Conservation (phyloP, 2,113 vertebrate species). For the Cyprinodon tularosa region DNA sequence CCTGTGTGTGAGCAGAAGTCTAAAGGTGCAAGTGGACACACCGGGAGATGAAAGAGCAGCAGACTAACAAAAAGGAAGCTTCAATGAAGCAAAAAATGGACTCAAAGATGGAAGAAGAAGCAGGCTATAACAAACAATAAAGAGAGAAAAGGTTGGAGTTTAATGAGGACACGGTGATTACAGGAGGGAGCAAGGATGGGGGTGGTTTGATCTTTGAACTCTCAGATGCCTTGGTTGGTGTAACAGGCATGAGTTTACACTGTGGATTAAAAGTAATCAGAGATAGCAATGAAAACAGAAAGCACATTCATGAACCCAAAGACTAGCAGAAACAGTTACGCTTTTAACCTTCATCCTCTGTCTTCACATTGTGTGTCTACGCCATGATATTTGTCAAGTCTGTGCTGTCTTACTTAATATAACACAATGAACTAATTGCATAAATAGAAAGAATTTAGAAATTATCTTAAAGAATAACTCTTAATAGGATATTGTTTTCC, state of each 20-base stretch:
- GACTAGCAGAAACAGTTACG: slow-evolving; percentile 45
- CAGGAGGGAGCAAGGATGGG: slow-evolving; percentile 38
- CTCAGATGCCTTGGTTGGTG: slow-evolving; percentile 59
- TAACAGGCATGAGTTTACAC: slow-evolving; percentile 65
- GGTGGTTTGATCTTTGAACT: slow-evolving; percentile 67
- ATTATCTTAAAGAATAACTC: not conserved
- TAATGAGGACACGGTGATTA: slow-evolving; percentile 67
- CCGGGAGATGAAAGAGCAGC: slow-evolving; percentile 29
- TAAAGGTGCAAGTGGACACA: slow-evolving; percentile 4
- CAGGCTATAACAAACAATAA: not conserved
- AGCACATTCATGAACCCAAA: slow-evolving; percentile 55
- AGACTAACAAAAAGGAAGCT: slow-evolving; percentile 1
- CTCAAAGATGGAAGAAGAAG: slow-evolving; percentile 2
- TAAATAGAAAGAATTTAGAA: not conserved
- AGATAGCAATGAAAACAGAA: slow-evolving; percentile 68
- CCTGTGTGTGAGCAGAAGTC: slow-evolving; percentile 3
- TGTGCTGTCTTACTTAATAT: not conserved
- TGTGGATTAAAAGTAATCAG: slow-evolving; percentile 72
- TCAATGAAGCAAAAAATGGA: slow-evolving; percentile 1
- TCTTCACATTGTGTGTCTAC: not conserved
- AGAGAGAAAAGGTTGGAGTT: slow-evolving; percentile 24
- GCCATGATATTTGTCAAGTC: slow-evolving; percentile 15
- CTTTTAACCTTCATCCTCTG: not conserved
- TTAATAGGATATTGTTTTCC: not conserved
- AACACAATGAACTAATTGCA: not conserved